These are phyloP conservation scores for Nomada hirtipes DNA, from an alignment of 2,888 invertebrate genomes.

Conservation along the genomic window DNA sequence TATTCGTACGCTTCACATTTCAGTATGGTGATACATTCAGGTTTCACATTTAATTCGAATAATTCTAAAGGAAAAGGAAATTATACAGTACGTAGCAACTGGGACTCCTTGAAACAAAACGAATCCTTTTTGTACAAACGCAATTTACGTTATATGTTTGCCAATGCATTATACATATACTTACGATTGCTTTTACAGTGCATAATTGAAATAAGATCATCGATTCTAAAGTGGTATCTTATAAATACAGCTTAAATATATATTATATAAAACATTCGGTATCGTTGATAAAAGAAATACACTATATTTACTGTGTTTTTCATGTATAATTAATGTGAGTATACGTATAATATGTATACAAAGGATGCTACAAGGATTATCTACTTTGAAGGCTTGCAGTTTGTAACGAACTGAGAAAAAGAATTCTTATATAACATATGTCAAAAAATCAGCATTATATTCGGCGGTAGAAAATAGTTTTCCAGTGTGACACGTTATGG, in stretches of 20 bases:
- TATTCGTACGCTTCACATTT: slow-evolving; percentile 13
- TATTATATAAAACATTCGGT: neutral
- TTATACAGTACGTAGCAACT: slow-evolving; percentile 15
- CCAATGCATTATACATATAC: slow-evolving; percentile 1
- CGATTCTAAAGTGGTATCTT: slow-evolving; percentile 11
- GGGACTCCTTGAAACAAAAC: slow-evolving; percentile 2
- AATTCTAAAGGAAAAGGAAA: slow-evolving; percentile 5
- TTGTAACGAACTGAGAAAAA: no score
- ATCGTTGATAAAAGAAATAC: slow-evolving; percentile 24
- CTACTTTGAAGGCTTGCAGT: no score
- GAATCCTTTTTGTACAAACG: neutral
- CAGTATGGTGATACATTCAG: slow-evolving; percentile 19
- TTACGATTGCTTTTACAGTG: slow-evolving; percentile 15
- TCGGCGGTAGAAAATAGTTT: no score
- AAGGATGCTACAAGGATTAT: no score
- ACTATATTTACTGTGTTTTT: neutral
- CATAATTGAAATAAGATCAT: neutral
- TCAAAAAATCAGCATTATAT: no score
- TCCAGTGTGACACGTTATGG: no score
- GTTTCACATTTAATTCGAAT: slow-evolving; percentile 18
- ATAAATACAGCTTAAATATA: slow-evolving; percentile 36
- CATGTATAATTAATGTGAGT: slow-evolving; percentile 21
- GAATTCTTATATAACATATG: no score
- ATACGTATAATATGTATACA: slow-evolving; percentile 33
- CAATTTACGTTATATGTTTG: slow-evolving; percentile 3